A percentile compares a stretch with the other conserved stretches of the same genome.
Conservation (phyloP, 2,888 invertebrate genomes). For the Drosophila rubida region DNA sequence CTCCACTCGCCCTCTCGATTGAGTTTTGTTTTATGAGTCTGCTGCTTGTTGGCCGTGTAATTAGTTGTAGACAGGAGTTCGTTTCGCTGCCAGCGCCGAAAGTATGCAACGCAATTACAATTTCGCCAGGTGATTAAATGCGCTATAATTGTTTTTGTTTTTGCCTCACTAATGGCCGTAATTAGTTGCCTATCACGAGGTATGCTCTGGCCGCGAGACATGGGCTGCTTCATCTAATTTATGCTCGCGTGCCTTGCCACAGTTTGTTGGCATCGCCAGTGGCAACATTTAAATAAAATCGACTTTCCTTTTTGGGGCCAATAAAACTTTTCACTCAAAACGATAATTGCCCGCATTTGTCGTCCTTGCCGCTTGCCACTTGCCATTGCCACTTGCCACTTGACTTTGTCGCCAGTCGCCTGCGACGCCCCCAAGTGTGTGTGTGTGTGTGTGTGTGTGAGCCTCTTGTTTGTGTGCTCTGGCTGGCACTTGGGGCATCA, state of each 20-base stretch:
- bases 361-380: constrained; percentile 54
- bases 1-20: neutral
- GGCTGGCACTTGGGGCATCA: constrained; percentile 73
- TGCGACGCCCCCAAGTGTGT: constrained; percentile 32
- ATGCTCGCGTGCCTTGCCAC: constrained; percentile 70
- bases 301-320: constrained; percentile 52
- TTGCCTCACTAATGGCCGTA: constrained; percentile 71
- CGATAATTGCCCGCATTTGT: constrained; percentile 78
- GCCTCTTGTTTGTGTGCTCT: constrained; percentile 46
- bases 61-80: constrained; percentile 47
- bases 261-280: constrained; percentile 54
- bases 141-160: constrained; percentile 82
- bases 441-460: constrained; percentile 17
- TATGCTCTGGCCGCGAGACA: neutral
- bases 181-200: constrained; percentile 67
- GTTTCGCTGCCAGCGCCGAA: constrained; percentile 35
- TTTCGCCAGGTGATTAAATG: constrained; percentile 84
- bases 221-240: constrained; percentile 51
- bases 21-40: constrained; percentile 43
- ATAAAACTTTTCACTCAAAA: constrained; percentile 80
- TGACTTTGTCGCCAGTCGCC: constrained; percentile 48
- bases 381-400: constrained; percentile 50
- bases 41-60: constrained; percentile 43
- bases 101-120: constrained; percentile 82
- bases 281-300: constrained; percentile 76